Base-by-base conservation (phyloP, 2,113 vertebrate species). In the Xiphophorus maculatus region DNA sequence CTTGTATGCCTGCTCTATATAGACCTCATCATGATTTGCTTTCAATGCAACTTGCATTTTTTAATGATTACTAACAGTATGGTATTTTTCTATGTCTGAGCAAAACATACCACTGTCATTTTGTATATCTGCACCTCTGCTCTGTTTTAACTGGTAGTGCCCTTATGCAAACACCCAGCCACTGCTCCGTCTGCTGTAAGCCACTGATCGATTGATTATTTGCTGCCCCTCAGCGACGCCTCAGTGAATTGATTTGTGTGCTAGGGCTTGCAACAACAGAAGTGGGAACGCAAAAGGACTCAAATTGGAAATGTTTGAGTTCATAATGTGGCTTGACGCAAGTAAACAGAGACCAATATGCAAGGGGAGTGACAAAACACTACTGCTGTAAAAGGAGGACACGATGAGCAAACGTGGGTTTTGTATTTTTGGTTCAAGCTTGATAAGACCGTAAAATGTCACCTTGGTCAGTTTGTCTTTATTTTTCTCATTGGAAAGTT, bases 391-490 rank as follows among this genome's bases (percentile, higher is more conserved):
- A 93, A 91, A 95, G 94, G 94, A 92, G 94, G 95, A 93, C 76
- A 83, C 94, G 92, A 91, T 89, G 92, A 94, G 95, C 95, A 94
- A 58, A 95, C 93, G 93, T 81, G 85, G 85, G 94, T 94, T 95
- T 96, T 96, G 95, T 95, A 93, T 90, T 94, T 95, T 87, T 87
- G 93, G 95, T 96, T 96, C 91, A 94, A 94, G 95, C 95, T 96
- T 96, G 95, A 96, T 94, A 92, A 96, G 92, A 93, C 95, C 92
- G 80, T 93, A 93, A 91, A 67, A 93, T 95, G 95, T 98, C 95
- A 96, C 84, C 88, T 81, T 91, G 82, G 95, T 96, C 94, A 93
- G 88, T 95, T 66, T 73, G 48, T 54, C 48, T 25, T 61, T 74
- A 27, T 17, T 64, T 76, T 75, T 86, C 81, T 84, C 89, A 96